Percentiles rank a stretch among this genome's conserved stretches.
phyloP scores from a whole-genome alignment of 2,797 vertebrate species.

The Cygnus olor region DNA sequence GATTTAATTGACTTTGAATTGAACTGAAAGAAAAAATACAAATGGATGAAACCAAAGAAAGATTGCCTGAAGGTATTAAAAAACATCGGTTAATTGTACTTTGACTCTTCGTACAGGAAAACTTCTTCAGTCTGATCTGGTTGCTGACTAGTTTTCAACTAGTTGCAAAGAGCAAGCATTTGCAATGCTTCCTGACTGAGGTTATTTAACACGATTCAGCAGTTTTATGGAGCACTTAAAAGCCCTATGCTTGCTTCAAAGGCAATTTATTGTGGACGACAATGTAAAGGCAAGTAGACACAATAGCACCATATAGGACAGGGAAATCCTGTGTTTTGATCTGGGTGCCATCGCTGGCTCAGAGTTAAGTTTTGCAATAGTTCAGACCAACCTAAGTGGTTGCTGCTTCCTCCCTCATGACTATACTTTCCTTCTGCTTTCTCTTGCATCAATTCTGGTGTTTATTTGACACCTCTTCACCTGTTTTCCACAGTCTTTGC shows the following conservation, averaged over 20 bases:
- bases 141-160: not conserved
- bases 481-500: not conserved
- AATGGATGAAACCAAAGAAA: not conserved
- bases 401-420: not conserved
- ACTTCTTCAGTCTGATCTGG: not conserved
- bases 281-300: not conserved
- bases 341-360: not conserved
- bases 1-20: not conserved
- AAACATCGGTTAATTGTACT: not conserved
- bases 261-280: not conserved
- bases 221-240: not conserved
- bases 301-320: not conserved
- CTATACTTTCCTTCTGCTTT: not conserved
- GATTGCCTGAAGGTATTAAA: not conserved
- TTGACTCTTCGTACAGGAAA: not conserved
- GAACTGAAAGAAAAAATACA: not conserved
- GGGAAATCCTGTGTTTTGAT: not conserved
- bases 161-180: not conserved
- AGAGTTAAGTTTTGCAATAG: not conserved
- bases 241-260: not conserved
- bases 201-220: not conserved
- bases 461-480: not conserved
- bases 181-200: not conserved
- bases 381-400: not conserved
- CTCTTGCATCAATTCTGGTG: not conserved